Conservation (phyloP, 2,113 vertebrate genomes). For the Vombatus ursinus region DNA sequence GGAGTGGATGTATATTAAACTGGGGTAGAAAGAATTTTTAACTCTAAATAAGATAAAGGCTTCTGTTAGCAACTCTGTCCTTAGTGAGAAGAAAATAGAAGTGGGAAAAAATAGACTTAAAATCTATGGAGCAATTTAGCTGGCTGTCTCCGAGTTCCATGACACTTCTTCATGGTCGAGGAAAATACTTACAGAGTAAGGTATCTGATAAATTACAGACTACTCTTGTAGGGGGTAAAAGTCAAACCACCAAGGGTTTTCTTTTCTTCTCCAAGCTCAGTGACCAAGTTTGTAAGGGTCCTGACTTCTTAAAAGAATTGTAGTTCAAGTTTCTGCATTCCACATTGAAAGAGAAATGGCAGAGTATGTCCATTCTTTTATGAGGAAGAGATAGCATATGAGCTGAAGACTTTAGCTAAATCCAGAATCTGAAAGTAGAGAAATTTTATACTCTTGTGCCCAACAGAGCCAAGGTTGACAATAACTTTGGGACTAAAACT, state of each 20-base stretch:
- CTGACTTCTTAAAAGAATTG: neutral
- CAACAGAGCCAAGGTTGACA: neutral
- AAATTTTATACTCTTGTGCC: too few species aligned
- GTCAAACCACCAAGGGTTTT: neutral
- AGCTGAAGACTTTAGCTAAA: neutral
- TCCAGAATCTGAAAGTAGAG: neutral
- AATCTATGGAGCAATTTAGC: neutral
- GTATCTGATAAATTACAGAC: neutral
- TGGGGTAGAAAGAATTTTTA: too few species aligned
- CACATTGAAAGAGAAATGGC: neutral
- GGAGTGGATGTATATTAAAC: too few species aligned
- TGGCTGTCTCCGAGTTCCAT: neutral
- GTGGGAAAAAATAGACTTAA: neutral
- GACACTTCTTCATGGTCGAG: neutral
- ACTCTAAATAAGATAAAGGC: neutral
- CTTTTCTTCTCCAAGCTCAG: too few species aligned
- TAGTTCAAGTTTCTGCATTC: neutral
- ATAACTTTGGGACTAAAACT: neutral
- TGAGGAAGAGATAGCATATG: neutral
- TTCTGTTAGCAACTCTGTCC: neutral
- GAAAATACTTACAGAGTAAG: neutral
- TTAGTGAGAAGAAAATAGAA: neutral
- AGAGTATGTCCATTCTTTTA: neutral
- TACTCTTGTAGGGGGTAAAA: neutral
- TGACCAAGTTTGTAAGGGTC: neutral